Evolutionary conservation across 1,140 invertebrate species (phyloP), one percentile per base, ranked within the genome.

Genomic region (Orussus abietinus): DNA sequence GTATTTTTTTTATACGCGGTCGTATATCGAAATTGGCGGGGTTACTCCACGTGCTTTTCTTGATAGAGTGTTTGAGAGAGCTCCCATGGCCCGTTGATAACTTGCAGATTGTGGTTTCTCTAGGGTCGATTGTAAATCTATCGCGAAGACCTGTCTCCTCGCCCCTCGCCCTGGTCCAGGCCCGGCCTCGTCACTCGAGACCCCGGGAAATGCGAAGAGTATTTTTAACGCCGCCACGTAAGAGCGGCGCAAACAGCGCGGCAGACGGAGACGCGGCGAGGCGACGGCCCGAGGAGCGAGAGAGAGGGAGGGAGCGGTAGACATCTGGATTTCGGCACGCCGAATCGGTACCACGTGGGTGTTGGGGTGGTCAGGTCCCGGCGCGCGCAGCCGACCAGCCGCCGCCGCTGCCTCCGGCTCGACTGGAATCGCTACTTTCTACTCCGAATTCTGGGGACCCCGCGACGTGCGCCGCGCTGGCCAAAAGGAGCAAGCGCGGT

Each of bases 361-460:
- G 26, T 38, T 41, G 26, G 29, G 28, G 14, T 31, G 25, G 38
- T 29, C 17, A 13, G 28, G 5, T 21, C 19, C 43, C 38, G 37
- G 44, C 26, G 40, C 15, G 26, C 13, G 38, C 34, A 31, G 21
- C 13, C 26, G 38, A 34, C 3, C 19, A 12, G 21, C 36, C 32
- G 37, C 28, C 42, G 38, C 39, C 47, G 47, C 36, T 53, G 47
- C 22, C 57, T 57, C 44, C 46, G 54, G n/a, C n/a, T n/a, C n/a
- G n/a, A n/a, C n/a, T n/a, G n/a, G n/a, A n/a, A n/a, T n/a, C n/a
- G n/a, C n/a, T n/a, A n/a, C n/a, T n/a, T n/a, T n/a, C n/a, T n/a
- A n/a, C n/a, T n/a, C n/a, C n/a, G n/a, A n/a, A n/a, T 62, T 66
- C 45, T 47, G 44, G 37, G 42, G 44, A 28, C 33, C 44, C 45